Conservation (phyloP, 2,797 vertebrate genomes). For the Falco concolor region DNA sequence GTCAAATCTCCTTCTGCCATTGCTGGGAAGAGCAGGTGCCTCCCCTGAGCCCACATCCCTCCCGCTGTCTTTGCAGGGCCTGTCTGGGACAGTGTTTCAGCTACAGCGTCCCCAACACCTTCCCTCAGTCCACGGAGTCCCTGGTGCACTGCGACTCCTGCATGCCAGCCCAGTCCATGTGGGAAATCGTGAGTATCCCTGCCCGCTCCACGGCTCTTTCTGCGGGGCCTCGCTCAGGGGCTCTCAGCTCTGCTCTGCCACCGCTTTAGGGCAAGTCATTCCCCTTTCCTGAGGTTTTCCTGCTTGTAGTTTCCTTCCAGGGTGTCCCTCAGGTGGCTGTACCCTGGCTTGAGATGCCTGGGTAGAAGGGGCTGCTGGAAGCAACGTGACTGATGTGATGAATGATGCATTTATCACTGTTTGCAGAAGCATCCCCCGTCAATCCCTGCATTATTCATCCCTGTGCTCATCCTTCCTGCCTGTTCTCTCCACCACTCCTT, state of each 20-base stretch:
- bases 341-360: background rate
- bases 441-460: background rate
- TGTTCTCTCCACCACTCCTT: background rate
- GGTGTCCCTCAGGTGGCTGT: background rate
- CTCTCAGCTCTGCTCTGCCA: background rate
- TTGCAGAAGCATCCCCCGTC: background rate
- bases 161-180: conserved; percentile 95
- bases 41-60: background rate
- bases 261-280: background rate
- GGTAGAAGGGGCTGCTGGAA: background rate
- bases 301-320: background rate
- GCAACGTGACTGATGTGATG: background rate
- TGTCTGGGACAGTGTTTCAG: conserved; percentile 98
- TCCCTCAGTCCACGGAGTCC: conserved; percentile 96
- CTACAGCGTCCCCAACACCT: conserved; percentile 98
- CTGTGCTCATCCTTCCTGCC: background rate
- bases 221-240: fast-evolving
- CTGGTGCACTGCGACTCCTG: conserved; percentile 98
- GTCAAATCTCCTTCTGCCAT: background rate
- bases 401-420: background rate
- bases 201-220: fast-evolving
- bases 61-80: conserved; percentile 75
- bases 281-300: background rate
- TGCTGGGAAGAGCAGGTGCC: background rate
- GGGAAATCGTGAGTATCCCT: conserved; percentile 93